phyloP scores from a whole-genome alignment of 2,888 invertebrate species.

The Cantharis lateralis region DNA sequence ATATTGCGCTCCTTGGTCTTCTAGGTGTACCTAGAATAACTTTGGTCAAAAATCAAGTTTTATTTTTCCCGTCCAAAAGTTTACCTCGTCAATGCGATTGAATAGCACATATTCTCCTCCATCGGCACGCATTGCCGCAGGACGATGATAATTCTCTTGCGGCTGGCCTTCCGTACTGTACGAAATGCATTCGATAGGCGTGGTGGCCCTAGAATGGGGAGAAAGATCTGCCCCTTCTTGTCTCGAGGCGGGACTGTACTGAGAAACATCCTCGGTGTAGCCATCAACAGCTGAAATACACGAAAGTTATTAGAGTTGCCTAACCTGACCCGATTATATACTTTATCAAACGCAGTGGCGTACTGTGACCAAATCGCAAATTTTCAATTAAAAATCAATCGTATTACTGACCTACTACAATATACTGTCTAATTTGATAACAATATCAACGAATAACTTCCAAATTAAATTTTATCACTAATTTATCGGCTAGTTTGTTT shows the following conservation, averaged over 20 bases:
- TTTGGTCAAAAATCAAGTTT: not conserved
- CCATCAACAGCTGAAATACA: slow-evolving; percentile 34
- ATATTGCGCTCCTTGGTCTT: slow-evolving; percentile 47
- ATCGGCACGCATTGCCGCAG: slow-evolving; percentile 45
- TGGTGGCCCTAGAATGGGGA: slow-evolving; percentile 51
- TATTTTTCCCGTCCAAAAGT: not conserved
- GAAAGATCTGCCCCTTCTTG: slow-evolving; percentile 52
- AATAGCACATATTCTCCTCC: slow-evolving; percentile 44
- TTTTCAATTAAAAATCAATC: not conserved
- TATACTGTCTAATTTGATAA: slow-evolving; percentile 7
- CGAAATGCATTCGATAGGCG: slow-evolving; percentile 49
- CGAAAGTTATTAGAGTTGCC: slow-evolving; percentile 29
- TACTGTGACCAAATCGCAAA: not conserved
- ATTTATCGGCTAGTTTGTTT: not conserved
- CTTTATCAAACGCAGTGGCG: not conserved
- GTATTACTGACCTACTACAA: slow-evolving; percentile 14
- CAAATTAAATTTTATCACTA: not conserved
- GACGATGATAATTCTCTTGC: slow-evolving; percentile 47
- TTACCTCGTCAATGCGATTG: slow-evolving; percentile 47
- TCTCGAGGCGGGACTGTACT: slow-evolving; percentile 53
- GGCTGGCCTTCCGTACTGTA: slow-evolving; percentile 42
- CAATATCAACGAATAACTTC: slow-evolving; percentile 11
- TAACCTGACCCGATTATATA: slow-evolving; percentile 3
- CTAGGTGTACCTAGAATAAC: slow-evolving; percentile 41
- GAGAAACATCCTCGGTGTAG: slow-evolving; percentile 40